Conservation (phyloP, 2,888 invertebrate species). For the Sipha maydis region DNA sequence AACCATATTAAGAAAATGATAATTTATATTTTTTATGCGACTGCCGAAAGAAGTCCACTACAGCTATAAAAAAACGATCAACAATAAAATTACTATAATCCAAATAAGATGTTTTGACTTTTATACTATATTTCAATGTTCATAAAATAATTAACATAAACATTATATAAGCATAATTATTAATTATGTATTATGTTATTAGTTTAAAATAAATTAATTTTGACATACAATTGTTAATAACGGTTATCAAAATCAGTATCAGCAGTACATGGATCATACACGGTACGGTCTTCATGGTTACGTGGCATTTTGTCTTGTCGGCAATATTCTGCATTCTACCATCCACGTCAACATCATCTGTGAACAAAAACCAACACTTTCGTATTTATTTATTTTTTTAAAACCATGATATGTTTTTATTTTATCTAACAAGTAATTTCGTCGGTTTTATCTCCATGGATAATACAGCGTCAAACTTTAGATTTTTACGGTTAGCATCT, state of each 20-base stretch:
- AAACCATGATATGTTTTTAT: neutral
- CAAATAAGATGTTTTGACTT: no score
- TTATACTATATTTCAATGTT: no score
- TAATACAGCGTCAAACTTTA: neutral
- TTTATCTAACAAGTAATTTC: no score
- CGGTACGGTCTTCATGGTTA: slow-evolving; percentile 39
- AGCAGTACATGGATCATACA: slow-evolving; percentile 33
- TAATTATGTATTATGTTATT: no score
- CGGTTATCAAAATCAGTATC: slow-evolving; percentile 20
- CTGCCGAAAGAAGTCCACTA: no score
- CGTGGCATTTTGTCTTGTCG: slow-evolving; percentile 21
- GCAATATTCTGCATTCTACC: neutral
- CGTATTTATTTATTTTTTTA: neutral
- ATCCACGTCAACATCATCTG: slow-evolving; percentile 32
- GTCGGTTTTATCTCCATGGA: neutral
- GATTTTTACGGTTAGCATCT: neutral
- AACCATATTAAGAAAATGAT: no score
- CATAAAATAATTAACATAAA: no score
- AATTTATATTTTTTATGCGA: no score
- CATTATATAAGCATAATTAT: no score
- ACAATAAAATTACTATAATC: no score
- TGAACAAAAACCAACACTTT: neutral
- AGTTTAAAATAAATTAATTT: no score
- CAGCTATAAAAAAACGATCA: no score
- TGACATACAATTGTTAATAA: slow-evolving; percentile 9